Evolutionary conservation across 37 sponge, comb jelly and placozoan genomes (phyloP), one percentile per base, ranked within the genome.

Genomic region (Ianthella basta): DNA sequence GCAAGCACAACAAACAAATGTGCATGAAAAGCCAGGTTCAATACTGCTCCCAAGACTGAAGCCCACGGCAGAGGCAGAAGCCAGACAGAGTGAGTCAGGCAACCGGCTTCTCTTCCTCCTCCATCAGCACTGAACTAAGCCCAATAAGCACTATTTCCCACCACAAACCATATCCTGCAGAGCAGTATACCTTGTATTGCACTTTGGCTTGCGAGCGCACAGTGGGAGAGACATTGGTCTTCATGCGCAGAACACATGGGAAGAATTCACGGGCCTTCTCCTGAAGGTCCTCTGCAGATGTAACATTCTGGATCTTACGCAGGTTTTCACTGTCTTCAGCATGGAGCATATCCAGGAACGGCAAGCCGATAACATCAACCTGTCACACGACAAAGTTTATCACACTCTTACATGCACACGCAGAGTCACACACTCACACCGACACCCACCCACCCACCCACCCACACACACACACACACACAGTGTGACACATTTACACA

Each of bases 151-250:
- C 10, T 60, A 33, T 41, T 84, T 85, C 21, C 86, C 39, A 35
- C 80, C 36, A 24, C 86, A 60, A 15, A 53, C 40, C 36, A 57
- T 41, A 36, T 88, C 88, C 44, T 35, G 53, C 73, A 87, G 64
- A 55, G 85, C 78, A 23, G 85, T 84, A 1, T 5, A 75, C 78
- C 78, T 75, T 75, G 25, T 75, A 75, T 41, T 75, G 78, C 4
- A 75, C 38, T 41, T 75, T 75, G 37, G 78, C 78, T 53, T 75
- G 78, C 6, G 78, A 75, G 20, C 78, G 44, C 38, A 75, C 53
- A 41, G 78, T 75, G 44, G 78, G 78, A 3, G 78, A 75, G 44
- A 75, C 38, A 24, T 75, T 75, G 16, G 78, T 75, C 54, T 75
- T 75, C 78, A 75, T 75, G 1, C 78, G 0, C 53, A 75, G n/a